phyloP scores from a whole-genome alignment of 2,113 vertebrate species.

The Synodontis membranacea region DNA sequence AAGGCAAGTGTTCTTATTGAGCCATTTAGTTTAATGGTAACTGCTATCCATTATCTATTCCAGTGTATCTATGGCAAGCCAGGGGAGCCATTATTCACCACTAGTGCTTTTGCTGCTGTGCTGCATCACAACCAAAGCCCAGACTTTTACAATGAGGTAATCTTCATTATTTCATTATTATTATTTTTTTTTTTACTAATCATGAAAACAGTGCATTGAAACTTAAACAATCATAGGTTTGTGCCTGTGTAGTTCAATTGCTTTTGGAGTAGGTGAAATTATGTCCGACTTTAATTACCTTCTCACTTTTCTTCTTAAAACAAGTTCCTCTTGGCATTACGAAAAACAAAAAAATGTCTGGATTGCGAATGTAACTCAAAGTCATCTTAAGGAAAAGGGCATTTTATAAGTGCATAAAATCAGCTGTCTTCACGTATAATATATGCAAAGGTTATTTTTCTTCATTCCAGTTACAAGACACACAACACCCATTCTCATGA shows the following conservation, averaged over 20 bases:
- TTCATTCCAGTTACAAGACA: slow-evolving; percentile 21
- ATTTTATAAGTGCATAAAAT: background rate
- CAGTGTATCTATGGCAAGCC: slow-evolving; percentile 97
- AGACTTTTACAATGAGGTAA: slow-evolving; percentile 97
- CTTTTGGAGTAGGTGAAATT: background rate
- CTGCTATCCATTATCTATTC: slow-evolving; percentile 8
- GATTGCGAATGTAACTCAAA: background rate
- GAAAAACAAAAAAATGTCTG: background rate
- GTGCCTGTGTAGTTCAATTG: background rate
- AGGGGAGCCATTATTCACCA: slow-evolving; percentile 80
- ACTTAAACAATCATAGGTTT: background rate
- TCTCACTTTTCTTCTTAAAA: slow-evolving; percentile 8
- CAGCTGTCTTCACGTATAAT: background rate
- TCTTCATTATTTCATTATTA: slow-evolving; percentile 24
- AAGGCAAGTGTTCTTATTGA: background rate
- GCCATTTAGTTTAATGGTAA: background rate
- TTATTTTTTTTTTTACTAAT: too few species aligned
- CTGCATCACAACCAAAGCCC: slow-evolving; percentile 96
- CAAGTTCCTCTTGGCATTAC: background rate
- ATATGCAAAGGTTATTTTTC: slow-evolving; percentile 13
- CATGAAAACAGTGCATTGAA: background rate
- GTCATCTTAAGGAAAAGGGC: background rate
- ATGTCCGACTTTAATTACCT: too few species aligned
- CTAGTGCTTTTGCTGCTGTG: slow-evolving; percentile 78
- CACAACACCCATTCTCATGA: background rate